These are phyloP conservation scores for Caenorhabditis panamensis DNA, from an alignment of 2,888 invertebrate genomes.

Conservation along the genomic window DNA sequence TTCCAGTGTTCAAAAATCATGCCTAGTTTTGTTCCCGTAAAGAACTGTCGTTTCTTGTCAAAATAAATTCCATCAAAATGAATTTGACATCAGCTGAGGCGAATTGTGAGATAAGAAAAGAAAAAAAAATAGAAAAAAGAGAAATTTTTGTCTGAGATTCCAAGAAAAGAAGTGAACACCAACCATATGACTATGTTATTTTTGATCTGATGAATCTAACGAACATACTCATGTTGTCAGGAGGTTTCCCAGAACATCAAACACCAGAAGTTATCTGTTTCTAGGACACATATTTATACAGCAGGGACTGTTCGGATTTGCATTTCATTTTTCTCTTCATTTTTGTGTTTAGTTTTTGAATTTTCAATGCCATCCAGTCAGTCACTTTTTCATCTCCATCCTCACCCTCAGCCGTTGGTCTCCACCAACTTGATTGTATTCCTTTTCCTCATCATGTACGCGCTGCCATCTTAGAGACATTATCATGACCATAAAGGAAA, in stretches of 20 bases:
- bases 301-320: too few species aligned
- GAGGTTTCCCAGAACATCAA: constrained; percentile 31
- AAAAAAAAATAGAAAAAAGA: not conserved
- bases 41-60: not conserved
- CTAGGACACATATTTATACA: not conserved
- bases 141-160: too few species aligned
- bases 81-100: constrained; percentile 37
- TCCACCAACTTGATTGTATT: constrained; percentile 25
- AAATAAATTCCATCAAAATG: not conserved
- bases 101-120: not conserved
- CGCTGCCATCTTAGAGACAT: constrained; percentile 38
- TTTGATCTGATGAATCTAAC: constrained; percentile 24
- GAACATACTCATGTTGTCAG: not conserved
- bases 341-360: constrained; percentile 1
- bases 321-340: not conserved
- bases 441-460: constrained; percentile 10
- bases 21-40: too few species aligned
- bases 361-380: not conserved
- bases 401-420: not conserved
- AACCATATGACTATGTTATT: constrained; percentile 39
- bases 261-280: constrained; percentile 13
- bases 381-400: not conserved
- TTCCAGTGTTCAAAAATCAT: constrained; percentile 44
- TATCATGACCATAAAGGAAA: constrained; percentile 57
- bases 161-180: constrained; percentile 19